phyloP scores from a whole-genome alignment of 2,797 vertebrate species.

The Pitangus sulphuratus region DNA sequence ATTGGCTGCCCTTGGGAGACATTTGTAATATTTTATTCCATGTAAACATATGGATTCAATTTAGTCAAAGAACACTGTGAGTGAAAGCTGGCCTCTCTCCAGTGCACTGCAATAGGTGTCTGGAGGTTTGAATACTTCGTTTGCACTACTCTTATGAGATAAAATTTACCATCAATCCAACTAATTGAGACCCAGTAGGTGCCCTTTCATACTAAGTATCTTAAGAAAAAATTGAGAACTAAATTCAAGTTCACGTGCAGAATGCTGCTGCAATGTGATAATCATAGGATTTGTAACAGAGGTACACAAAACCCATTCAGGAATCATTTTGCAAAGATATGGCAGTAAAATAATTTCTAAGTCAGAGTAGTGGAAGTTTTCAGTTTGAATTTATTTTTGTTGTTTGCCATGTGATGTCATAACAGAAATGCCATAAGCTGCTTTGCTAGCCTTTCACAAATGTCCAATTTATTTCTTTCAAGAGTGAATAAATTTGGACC shows the following conservation, averaged over 20 bases:
- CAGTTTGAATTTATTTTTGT: not conserved
- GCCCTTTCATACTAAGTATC: not conserved
- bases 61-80: slow-evolving; percentile 69
- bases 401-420: not conserved
- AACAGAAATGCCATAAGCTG: not conserved
- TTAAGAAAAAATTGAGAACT: not conserved
- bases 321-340: not conserved
- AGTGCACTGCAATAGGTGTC: slow-evolving; percentile 47
- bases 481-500: not conserved
- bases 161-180: slow-evolving; percentile 34
- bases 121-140: not conserved
- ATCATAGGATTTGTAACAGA: not conserved
- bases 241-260: not conserved
- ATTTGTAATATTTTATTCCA: slow-evolving; percentile 74
- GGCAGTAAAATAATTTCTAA: not conserved
- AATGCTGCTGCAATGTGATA: not conserved
- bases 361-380: not conserved
- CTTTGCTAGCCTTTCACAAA: not conserved
- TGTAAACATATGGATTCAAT: slow-evolving; percentile 78
- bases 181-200: not conserved
- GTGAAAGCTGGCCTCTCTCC: slow-evolving; percentile 72
- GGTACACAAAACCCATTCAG: not conserved
- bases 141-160: slow-evolving; percentile 33
- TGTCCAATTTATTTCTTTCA: not conserved
- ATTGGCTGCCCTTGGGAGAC: slow-evolving; percentile 51